Evolutionary conservation across 2,113 vertebrate species (phyloP), one percentile per base, ranked within the genome.

Genomic region (Corythaixoides concolor): DNA sequence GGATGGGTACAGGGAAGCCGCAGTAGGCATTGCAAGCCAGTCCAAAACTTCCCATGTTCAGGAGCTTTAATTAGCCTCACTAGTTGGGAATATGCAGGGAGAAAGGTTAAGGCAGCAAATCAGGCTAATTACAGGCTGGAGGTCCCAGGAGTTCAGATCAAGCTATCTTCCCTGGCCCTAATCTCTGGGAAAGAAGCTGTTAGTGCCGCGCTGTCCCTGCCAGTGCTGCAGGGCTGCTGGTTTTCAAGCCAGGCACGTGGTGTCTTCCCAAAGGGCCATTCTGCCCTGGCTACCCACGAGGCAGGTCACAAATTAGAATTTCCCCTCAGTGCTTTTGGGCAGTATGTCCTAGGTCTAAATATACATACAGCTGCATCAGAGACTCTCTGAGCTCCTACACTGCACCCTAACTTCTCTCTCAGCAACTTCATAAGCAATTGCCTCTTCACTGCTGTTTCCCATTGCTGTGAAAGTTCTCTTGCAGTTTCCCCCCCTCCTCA

Each of bases 81-180:
- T 85, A 59, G 47, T 63, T 70, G 76, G 91, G 69, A 96, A 95
- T 92, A 93, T 15, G 23, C 64, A 60, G 68, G 64, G 56, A 93
- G 59, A 95, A 92, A 91, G 93, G 89, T 97, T 95, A 90, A 85
- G 80, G 83, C 39, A 89, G 75, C 68, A 95, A 95, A 95, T 89
- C 64, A 75, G 84, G 91, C 93, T 95, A 96, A 95, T 95, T 95
- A 95, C 84, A 95, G 93, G 52, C 68, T 84, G 86, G 64, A 75
- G 86, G 52, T 95, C 93, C 86, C 93, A 75, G 84, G 73, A 96
- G 94, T 63, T 95, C 80, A 81, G 89, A 93, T 90, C 76, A 77
- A 93, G 76, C 9, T 7, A 84, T 95, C 86, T 89, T 95, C 73
- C 3, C 5, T 70, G 49, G 79, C 73, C 76, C 76, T 89, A 47